Evolutionary conservation across 2,797 vertebrate genomes (phyloP).

Genomic region (Malacoraja senta): DNA sequence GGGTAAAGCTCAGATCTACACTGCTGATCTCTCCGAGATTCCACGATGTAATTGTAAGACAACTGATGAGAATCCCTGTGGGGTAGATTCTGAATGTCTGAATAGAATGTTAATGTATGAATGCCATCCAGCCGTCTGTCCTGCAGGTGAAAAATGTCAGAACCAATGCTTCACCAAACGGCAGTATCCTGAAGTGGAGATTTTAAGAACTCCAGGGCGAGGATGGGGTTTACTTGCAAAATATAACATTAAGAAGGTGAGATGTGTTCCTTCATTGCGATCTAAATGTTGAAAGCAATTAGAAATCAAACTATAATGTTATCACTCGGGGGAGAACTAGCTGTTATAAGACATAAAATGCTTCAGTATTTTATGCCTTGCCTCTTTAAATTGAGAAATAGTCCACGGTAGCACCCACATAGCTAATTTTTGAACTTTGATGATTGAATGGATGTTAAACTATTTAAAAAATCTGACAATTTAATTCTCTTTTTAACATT

Average conservation of each 20-base stretch:
- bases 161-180: slow-evolving; percentile 93
- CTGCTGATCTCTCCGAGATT: slow-evolving; percentile 86
- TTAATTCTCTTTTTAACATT: not conserved
- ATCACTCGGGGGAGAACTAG: not conserved
- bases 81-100: slow-evolving; percentile 90
- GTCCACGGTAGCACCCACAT: not conserved
- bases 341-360: not conserved
- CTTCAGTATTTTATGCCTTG: not conserved
- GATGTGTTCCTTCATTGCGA: not conserved
- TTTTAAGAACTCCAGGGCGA: slow-evolving; percentile 82
- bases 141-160: slow-evolving; percentile 77
- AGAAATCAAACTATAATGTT: not conserved
- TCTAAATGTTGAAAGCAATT: not conserved
- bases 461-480: not conserved
- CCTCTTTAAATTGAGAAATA: not conserved
- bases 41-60: slow-evolving; percentile 93
- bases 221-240: slow-evolving; percentile 92
- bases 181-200: slow-evolving; percentile 90
- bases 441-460: not conserved
- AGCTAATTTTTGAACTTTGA: not conserved
- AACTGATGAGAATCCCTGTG: slow-evolving; percentile 84
- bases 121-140: slow-evolving; percentile 88
- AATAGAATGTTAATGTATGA: slow-evolving; percentile 97
- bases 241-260: slow-evolving; percentile 89
- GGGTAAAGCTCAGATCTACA: slow-evolving; percentile 92